Evolutionary conservation across 1,140 invertebrate species (phyloP), one percentile per base, ranked within the genome.

Genomic region (Macrobrachium rosenbergii): DNA sequence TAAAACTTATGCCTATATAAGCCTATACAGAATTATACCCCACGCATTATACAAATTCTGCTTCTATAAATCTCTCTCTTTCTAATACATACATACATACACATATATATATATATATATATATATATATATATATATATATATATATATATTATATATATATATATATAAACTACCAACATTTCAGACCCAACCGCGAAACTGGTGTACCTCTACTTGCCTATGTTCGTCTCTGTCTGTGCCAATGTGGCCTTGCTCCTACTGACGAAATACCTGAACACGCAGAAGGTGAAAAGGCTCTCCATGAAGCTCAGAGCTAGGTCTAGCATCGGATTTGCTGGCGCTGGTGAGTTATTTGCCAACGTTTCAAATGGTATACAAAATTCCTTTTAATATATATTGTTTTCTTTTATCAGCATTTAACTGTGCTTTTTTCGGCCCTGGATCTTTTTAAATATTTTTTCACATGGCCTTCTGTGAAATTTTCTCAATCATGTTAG

Each of bases 161-260:
- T n/a, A n/a, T n/a, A n/a, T n/a, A n/a, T n/a, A n/a, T n/a, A n/a
- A n/a, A n/a, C n/a, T n/a, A 28, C 16, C 3, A 12, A 45, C 19
- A 11, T 75, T 58, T 21, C 87, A 89, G 89, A 89, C 37, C 75
- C 37, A 19, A 59, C 82, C 19, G 86, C 89, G 7, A 85, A 81
- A 64, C 62, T 89, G 59, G 19, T 89, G n/a, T 89, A 89, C 82
- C 81, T 89, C 62, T 86, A 88, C 62, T 78, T 83, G 52, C 89
- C 89, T 0, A 88, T 89, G 19, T 67, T 88, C 43, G 7, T 88
- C 11, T 88, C 82, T 11, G 72, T 89, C 23, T 37, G 85, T 23
- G 86, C 89, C 28, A 89, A 89, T 72, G 21, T 85, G 3, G 79
- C 45, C 1, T 63, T 89, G 60, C 86, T 89, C 37, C 28, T 88